These are phyloP conservation scores for Scomber japonicus DNA, from an alignment of 2,113 vertebrate genomes.

Conservation along the genomic window DNA sequence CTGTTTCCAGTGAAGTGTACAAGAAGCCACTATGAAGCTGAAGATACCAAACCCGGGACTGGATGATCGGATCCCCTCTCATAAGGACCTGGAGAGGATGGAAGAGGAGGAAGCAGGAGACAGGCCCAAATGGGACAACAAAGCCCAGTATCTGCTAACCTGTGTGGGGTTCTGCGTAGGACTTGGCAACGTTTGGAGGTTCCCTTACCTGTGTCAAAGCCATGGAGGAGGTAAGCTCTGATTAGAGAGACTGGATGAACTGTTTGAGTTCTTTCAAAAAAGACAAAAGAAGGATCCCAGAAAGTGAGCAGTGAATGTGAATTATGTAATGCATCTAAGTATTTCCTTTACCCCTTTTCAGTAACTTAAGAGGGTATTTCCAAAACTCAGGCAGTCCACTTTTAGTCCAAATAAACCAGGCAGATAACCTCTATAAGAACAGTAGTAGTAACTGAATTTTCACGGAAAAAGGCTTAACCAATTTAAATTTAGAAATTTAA, in stretches of 20 bases:
- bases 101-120: constrained; percentile 87
- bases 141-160: constrained; percentile 96
- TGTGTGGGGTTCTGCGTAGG: constrained; percentile 98
- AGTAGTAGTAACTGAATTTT: neutral
- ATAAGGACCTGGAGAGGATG: constrained; percentile 85
- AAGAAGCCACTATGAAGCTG: constrained; percentile 84
- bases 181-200: constrained; percentile 97
- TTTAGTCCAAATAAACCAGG: neutral
- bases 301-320: neutral
- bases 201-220: constrained; percentile 97
- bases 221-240: constrained; percentile 93
- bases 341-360: neutral
- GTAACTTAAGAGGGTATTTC: neutral
- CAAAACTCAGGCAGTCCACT: neutral
- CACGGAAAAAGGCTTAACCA: no score
- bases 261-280: neutral
- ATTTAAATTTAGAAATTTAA: no score
- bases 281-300: neutral
- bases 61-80: constrained; percentile 90
- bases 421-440: neutral
- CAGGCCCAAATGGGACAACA: constrained; percentile 98
- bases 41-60: constrained; percentile 91
- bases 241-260: neutral
- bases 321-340: neutral
- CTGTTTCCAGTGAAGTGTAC: neutral